Evolutionary conservation across 2,113 vertebrate genomes (phyloP), one percentile per base, ranked within the genome.

Genomic region (Silurus glanis): DNA sequence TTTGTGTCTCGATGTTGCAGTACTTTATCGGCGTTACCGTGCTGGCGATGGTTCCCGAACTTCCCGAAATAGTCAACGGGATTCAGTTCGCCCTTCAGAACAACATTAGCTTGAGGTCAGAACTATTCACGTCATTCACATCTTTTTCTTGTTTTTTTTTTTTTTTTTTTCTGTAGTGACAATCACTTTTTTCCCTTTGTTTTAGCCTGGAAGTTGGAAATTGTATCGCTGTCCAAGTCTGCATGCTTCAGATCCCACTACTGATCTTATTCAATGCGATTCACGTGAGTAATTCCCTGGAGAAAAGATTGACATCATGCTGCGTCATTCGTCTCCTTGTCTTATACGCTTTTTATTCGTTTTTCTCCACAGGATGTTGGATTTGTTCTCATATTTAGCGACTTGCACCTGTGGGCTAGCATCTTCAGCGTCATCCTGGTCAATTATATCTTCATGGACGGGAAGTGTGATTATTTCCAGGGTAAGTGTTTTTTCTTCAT

Each of bases 241-340:
- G 96, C 93, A 97, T 97, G 96, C 93, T 97, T 37, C 97, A 98
- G 93, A 97, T 98, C 61, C 97, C 97, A 5, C 91, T 98, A 74
- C 92, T 97, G 82, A 94, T 96, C 87, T 94, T 98, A 86, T 98
- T 98, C 93, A 97, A 96, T 14, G 94, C 96, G 37, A 96, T 97
- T 91, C 97, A 96, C 0, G 97, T 97, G 91, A 96, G 96, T 95
- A 23, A n/a, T 37, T 37, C 2, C 37, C 21, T 0, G n/a, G 25
- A 49, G 45, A 28, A 59, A 6, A 51, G n/a, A 17, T 66, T 23
- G 17, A 45, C 9, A 4, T 74, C 0, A 21, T 3, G 9, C 16
- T 0, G 9, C 1, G 5, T 67, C 6, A 25, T 2, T 76, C 19
- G 2, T 19, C 25, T 47, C 0, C 2, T 13, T 3, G 3, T 6